A percentile compares a stretch with the other conserved stretches of the same genome.
Conservation (phyloP, 2,888 invertebrate species). For the Scelioninae gen. 1 region DNA sequence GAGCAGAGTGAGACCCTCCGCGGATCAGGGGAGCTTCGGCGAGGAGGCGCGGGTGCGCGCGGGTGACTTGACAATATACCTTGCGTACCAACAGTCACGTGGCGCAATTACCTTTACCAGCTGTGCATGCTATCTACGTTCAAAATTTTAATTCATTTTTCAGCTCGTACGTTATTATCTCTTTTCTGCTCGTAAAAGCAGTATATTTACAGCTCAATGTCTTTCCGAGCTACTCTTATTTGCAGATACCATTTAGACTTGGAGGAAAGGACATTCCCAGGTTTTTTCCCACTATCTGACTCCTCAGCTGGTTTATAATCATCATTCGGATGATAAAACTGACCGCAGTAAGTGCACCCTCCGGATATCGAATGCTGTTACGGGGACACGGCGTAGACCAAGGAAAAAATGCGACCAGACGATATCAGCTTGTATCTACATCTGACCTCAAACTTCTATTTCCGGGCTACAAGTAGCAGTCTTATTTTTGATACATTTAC, state of each 20-base stretch:
- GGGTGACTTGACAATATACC: conserved; percentile 69
- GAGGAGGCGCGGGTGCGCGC: conserved; percentile 23
- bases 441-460: conserved; percentile 86
- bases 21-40: conserved; percentile 26
- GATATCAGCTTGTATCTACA: conserved; percentile 84
- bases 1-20: conserved; percentile 75
- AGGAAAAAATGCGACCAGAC: conserved; percentile 82
- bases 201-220: conserved; percentile 11
- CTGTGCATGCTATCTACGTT: conserved; percentile 80
- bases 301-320: no score
- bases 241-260: no score
- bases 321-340: no score
- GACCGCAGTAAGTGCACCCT: no score
- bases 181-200: conserved; percentile 68
- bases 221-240: no score
- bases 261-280: conserved; percentile 23
- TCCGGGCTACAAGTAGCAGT: conserved; percentile 83
- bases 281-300: no score
- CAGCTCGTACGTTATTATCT: conserved; percentile 73
- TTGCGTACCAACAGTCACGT: conserved; percentile 81
- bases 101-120: conserved; percentile 83
- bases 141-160: conserved; percentile 80
- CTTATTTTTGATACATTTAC: conserved; percentile 86
- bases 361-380: no score
- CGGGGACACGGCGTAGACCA: no score